A percentile compares a stretch with the other conserved stretches of the same genome.
phyloP scores from a whole-genome alignment of 2,797 vertebrate species.

The Malacoraja senta region DNA sequence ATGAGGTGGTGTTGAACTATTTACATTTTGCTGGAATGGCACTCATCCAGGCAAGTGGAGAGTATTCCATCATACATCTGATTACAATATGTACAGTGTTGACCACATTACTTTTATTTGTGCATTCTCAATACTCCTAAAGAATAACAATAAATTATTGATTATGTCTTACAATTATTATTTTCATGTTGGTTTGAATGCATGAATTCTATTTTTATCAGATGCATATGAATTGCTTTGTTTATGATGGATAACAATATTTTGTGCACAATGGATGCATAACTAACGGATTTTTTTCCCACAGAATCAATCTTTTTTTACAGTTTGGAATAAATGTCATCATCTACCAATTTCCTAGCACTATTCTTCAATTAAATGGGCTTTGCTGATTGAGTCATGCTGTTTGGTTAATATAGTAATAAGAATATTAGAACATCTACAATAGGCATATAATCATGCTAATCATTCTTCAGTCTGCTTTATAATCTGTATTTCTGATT shows the following conservation, averaged over 20 bases:
- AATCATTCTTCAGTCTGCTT: not conserved
- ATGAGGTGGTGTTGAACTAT: no score
- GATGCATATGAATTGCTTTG: not conserved
- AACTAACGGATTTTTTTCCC: not conserved
- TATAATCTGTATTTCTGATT: not conserved
- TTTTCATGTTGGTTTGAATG: not conserved
- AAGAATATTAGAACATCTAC: not conserved
- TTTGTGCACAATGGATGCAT: not conserved
- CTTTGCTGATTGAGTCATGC: not conserved
- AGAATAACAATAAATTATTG: not conserved
- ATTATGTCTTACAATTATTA: not conserved
- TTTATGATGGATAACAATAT: not conserved
- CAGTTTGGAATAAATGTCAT: not conserved
- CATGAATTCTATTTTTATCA: not conserved
- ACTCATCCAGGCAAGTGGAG: no score
- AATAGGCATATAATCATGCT: not conserved
- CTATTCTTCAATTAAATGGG: not conserved
- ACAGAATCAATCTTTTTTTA: not conserved
- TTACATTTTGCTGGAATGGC: no score
- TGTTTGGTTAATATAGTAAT: not conserved
- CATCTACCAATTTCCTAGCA: not conserved
- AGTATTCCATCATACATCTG: no score
- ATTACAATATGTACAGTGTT: not conserved
- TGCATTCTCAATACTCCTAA: not conserved
- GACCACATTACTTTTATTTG: not conserved